These are phyloP conservation scores for Epistrophe grossulariae DNA, from an alignment of 2,888 invertebrate genomes.

Conservation along the genomic window DNA sequence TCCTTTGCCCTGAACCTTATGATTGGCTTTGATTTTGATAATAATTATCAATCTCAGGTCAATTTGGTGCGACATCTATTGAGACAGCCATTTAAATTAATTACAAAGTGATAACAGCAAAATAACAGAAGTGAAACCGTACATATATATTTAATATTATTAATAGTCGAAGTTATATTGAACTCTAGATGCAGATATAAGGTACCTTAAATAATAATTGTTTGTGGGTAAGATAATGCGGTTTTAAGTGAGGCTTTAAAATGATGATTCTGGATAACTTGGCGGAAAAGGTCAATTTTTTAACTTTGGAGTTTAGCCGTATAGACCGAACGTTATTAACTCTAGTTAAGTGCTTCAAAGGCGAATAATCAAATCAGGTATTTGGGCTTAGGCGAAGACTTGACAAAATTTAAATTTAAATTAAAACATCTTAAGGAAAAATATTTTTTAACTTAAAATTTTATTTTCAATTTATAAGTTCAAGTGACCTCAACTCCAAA, in stretches of 20 bases:
- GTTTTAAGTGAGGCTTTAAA: too few relatives aligned
- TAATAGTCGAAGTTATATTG: slow-evolving; percentile 53
- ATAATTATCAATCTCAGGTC: slow-evolving; percentile 58
- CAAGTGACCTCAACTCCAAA: too few relatives aligned
- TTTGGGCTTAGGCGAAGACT: too few relatives aligned
- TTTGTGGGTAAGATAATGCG: too few relatives aligned
- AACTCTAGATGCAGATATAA: slow-evolving; percentile 47
- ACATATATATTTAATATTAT: neutral
- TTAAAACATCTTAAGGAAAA: too few relatives aligned
- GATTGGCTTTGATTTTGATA: slow-evolving; percentile 29
- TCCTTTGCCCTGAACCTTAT: neutral
- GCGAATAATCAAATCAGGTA: neutral
- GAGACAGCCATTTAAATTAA: slow-evolving; percentile 52
- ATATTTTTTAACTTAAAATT: too few relatives aligned
- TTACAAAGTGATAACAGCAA: slow-evolving; percentile 47
- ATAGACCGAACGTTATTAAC: neutral
- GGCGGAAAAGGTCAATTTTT: neutral
- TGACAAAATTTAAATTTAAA: too few relatives aligned
- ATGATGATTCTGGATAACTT: neutral
- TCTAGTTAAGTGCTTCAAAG: neutral
- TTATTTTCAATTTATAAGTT: too few relatives aligned
- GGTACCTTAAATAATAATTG: too few relatives aligned
- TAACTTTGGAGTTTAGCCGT: neutral
- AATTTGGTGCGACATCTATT: slow-evolving; percentile 36
- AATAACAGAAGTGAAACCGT: slow-evolving; percentile 37